These are phyloP conservation scores for Blastobasis lacticolella DNA, from an alignment of 2,888 invertebrate genomes.

Conservation along the genomic window DNA sequence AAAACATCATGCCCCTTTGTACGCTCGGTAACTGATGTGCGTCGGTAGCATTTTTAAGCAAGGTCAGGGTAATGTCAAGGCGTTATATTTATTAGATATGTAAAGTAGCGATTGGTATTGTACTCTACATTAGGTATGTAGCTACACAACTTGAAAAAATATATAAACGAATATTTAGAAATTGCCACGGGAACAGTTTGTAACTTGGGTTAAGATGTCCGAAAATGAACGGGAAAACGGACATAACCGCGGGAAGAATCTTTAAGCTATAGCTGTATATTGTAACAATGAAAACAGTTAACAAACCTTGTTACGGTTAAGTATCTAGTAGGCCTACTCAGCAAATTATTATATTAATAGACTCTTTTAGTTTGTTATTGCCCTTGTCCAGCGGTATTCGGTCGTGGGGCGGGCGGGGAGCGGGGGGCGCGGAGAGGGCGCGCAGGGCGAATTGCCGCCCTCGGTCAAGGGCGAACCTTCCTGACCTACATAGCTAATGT, in stretches of 20 bases:
- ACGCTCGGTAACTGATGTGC: slow-evolving; percentile 29
- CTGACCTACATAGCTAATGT: slow-evolving; percentile 63
- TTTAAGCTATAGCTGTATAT: too few species aligned
- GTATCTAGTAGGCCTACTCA: neutral
- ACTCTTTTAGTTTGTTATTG: slow-evolving; percentile 11
- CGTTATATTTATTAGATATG: slow-evolving; percentile 31
- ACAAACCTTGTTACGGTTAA: too few species aligned
- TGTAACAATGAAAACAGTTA: too few species aligned
- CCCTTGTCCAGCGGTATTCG: slow-evolving; percentile 47
- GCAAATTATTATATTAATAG: too few species aligned
- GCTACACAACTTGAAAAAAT: too few species aligned
- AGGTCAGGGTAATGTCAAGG: slow-evolving; percentile 59
- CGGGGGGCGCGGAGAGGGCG: slow-evolving; percentile 47
- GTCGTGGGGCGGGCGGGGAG: slow-evolving; percentile 25
- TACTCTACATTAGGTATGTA: too few species aligned
- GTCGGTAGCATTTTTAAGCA: slow-evolving; percentile 46
- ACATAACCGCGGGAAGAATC: too few species aligned
- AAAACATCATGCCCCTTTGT: slow-evolving; percentile 55
- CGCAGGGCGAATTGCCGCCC: slow-evolving; percentile 23
- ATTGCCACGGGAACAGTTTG: too few species aligned
- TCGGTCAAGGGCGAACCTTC: slow-evolving; percentile 64
- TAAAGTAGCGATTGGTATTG: too few species aligned
- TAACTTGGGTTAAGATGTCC: too few species aligned
- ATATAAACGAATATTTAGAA: too few species aligned
- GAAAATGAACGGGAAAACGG: too few species aligned